Base-by-base conservation (phyloP, 2,797 vertebrate genomes). In the Decapterus maruadsi region DNA sequence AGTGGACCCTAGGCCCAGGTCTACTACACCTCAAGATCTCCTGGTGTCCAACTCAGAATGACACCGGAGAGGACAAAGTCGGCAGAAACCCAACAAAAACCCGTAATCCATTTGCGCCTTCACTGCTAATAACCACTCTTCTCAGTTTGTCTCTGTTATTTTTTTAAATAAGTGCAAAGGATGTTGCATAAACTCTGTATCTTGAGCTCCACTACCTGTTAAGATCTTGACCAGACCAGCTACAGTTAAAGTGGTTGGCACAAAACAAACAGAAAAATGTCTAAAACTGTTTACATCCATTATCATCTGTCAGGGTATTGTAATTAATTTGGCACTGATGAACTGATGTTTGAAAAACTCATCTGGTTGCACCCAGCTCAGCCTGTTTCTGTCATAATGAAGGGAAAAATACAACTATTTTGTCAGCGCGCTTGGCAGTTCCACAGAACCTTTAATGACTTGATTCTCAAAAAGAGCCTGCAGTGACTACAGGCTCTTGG, bases 381-480 rank as follows among this genome's bases (percentile, higher is more conserved):
- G 40, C 12, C 40, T 40, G 12, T n/a, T 17, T 66, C 6, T 43
- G 26, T 50, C 59, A 51, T 66, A 46, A 51, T 22, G 63, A 19
- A 6, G 26, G 14, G 36, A 34, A 56, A 20, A 22, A 42, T 38
- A 20, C 22, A 59, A 20, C 40, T 61, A 43, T 75, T 48, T 61
- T 75, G 42, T 62, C 58, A 55, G 7, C 38, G 19, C 14, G 38
- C 42, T 55, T 68, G 65, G 42, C 65, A 46, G 65, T 31, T 36
- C 45, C 45, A 60, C 63, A 67, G 26, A 60, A 56, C 61, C 38
- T 58, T 67, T 74, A 66, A 59, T 59, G 45, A 66, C 36, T 42
- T 5, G 16, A 75, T 75, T 75, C 61, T 50, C 40, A 75, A 62
- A 62, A 75, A 75, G 50, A 26, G 57, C 57, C 57, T 17, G 40